Conservation (phyloP, 1,140 invertebrate genomes). For the Diorhabda elongata region DNA sequence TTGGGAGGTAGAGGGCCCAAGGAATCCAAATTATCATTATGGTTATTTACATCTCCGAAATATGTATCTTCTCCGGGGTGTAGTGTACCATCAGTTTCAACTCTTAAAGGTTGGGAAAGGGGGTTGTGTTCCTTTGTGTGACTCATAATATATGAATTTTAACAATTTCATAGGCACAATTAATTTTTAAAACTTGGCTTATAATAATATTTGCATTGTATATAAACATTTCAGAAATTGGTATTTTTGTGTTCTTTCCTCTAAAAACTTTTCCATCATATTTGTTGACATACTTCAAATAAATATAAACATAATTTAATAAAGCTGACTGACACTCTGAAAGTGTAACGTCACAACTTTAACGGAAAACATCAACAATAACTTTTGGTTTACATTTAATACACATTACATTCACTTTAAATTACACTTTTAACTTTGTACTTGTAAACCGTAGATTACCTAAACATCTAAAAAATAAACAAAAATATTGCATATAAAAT, state of each 20-base stretch:
- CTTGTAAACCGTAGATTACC: background rate
- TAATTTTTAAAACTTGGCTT: background rate
- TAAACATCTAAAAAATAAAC: slow-evolving; percentile 4
- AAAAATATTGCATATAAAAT: slow-evolving; percentile 1
- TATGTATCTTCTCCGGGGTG: slow-evolving; percentile 34
- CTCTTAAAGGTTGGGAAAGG: slow-evolving; percentile 44
- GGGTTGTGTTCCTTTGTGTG: slow-evolving; percentile 43
- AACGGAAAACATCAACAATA: background rate
- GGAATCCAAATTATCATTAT: slow-evolving; percentile 52
- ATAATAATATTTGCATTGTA: background rate
- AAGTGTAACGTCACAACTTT: background rate
- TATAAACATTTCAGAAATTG: background rate
- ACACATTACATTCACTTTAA: background rate
- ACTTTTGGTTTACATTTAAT: background rate
- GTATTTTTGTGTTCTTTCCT: background rate
- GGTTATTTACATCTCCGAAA: slow-evolving; percentile 42
- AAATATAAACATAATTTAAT: background rate
- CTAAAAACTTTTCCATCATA: background rate
- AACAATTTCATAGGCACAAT: background rate
- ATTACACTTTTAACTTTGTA: background rate
- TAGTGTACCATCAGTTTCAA: slow-evolving; percentile 43
- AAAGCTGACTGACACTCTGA: background rate
- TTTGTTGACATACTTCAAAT: background rate
- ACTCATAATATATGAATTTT: slow-evolving; percentile 38
- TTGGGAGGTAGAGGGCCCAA: slow-evolving; percentile 88